These are phyloP conservation scores for Siphamia tubifer DNA, from an alignment of 2,113 vertebrate species.

Conservation along the genomic window DNA sequence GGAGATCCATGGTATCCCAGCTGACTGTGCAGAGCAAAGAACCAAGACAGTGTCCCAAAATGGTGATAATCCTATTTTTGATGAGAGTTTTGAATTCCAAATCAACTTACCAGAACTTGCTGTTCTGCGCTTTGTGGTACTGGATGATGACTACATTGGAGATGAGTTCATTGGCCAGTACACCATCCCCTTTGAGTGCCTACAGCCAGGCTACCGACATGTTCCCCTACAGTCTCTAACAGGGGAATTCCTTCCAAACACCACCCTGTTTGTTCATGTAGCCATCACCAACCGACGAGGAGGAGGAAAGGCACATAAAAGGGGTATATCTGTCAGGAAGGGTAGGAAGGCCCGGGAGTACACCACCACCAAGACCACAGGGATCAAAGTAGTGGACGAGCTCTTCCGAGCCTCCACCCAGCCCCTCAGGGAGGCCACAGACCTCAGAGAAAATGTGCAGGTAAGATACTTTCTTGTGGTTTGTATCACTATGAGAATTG, in stretches of 20 bases:
- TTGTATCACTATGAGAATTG: too few relatives aligned
- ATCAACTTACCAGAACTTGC: slow-evolving; percentile 91
- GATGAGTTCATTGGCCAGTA: slow-evolving; percentile 95
- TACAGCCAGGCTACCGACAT: slow-evolving; percentile 90
- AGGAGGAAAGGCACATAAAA: slow-evolving; percentile 87
- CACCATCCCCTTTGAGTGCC: slow-evolving; percentile 92
- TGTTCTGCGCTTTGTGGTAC: slow-evolving; percentile 87
- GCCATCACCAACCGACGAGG: slow-evolving; percentile 91
- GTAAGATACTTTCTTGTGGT: slow-evolving; percentile 72
- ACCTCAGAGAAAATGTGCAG: slow-evolving; percentile 92
- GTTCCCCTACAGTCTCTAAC: slow-evolving; percentile 88
- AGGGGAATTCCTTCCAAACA: slow-evolving; percentile 87
- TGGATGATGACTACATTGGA: slow-evolving; percentile 92
- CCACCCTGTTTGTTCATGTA: slow-evolving; percentile 89
- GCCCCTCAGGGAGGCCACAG: slow-evolving; percentile 89
- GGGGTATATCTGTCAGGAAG: slow-evolving; percentile 87
- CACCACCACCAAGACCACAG: slow-evolving; percentile 88
- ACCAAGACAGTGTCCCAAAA: slow-evolving; percentile 91
- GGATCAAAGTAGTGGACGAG: slow-evolving; percentile 91
- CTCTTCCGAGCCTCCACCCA: slow-evolving; percentile 90
- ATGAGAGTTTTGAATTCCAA: slow-evolving; percentile 93
- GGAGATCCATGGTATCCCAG: slow-evolving; percentile 91
- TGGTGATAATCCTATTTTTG: slow-evolving; percentile 90
- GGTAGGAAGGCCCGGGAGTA: slow-evolving; percentile 87
- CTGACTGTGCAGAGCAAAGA: slow-evolving; percentile 89